These are phyloP conservation scores for Lithodes maja DNA, from an alignment of 2,888 invertebrate genomes.

Conservation along the genomic window DNA sequence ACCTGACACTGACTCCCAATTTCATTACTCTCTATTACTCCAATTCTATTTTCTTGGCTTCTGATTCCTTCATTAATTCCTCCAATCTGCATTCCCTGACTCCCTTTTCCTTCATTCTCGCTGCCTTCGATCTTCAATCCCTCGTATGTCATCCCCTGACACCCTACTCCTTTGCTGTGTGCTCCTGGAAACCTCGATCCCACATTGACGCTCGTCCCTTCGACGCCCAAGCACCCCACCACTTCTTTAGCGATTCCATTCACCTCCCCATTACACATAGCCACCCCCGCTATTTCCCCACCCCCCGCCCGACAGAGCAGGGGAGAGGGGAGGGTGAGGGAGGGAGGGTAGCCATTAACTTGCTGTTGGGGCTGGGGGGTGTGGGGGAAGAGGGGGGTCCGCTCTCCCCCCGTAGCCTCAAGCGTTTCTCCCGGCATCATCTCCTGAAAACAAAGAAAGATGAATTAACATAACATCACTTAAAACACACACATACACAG, in stretches of 20 bases:
- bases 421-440: slow-evolving; percentile 22
- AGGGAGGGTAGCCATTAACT: slow-evolving; percentile 19
- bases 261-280: background rate
- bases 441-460: background rate
- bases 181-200: no score
- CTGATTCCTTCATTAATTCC: no score
- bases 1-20: no score
- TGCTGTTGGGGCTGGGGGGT: slow-evolving; percentile 8
- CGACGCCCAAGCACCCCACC: background rate
- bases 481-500: background rate
- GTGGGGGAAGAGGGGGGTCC: background rate
- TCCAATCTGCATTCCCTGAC: no score
- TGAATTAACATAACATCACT: background rate
- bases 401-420: slow-evolving; percentile 15
- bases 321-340: background rate
- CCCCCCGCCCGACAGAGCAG: background rate
- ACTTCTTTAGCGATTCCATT: background rate
- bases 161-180: no score
- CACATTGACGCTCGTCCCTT: no score
- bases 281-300: background rate
- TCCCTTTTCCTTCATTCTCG: no score
- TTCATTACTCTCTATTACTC: no score
- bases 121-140: no score
- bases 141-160: no score
- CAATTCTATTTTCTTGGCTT: no score